Evolutionary conservation across 2,113 vertebrate species (phyloP).

Genomic region (Acrocephalus kingi): DNA sequence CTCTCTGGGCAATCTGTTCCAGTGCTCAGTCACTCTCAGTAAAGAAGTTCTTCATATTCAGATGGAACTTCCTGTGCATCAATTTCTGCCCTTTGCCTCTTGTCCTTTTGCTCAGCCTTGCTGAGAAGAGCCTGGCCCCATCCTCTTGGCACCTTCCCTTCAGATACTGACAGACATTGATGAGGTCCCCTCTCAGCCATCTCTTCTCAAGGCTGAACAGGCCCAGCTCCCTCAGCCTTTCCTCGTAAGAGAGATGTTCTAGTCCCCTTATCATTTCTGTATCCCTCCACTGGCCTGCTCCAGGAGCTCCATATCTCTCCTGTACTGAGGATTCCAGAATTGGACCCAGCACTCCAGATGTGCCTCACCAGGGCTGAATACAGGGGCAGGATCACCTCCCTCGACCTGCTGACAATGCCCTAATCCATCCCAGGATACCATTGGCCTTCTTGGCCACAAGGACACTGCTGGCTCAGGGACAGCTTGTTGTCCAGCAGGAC

Average conservation of each 20-base stretch:
- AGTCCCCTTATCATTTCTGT: not conserved
- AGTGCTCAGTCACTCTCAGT: not conserved
- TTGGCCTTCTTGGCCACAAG: not conserved
- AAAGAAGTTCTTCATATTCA: not conserved
- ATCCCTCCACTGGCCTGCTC: not conserved
- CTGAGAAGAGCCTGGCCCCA: not conserved
- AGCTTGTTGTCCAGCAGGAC: not conserved
- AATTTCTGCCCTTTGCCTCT: not conserved
- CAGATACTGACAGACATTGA: not conserved
- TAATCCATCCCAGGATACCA: not conserved
- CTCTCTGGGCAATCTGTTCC: not conserved
- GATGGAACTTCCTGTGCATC: not conserved
- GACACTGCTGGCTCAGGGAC: not conserved
- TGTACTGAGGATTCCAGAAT: not conserved
- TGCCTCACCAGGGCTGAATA: not conserved
- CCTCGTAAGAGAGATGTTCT: not conserved
- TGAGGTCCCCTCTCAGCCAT: not conserved
- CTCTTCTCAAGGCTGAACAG: not conserved
- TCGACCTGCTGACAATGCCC: not conserved
- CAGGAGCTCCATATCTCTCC: not conserved
- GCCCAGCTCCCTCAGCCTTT: not conserved
- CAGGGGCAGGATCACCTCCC: not conserved
- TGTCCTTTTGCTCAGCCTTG: not conserved
- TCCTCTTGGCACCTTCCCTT: not conserved
- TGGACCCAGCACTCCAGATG: not conserved